Percentiles rank a stretch among this genome's conserved stretches.
phyloP scores from a whole-genome alignment of 2,888 invertebrate species.

The Cybosia mesomella region DNA sequence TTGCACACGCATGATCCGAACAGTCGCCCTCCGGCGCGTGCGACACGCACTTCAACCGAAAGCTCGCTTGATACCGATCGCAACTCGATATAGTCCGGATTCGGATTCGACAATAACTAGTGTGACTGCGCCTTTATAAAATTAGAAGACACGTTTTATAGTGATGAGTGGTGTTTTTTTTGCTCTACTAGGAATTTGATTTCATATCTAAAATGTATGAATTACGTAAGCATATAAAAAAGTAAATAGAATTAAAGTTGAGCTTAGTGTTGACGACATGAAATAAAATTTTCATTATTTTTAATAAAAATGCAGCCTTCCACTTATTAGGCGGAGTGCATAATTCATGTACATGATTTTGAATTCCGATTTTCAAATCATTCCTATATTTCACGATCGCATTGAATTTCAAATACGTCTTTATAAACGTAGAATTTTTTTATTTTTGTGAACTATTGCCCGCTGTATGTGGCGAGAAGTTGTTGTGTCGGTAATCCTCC shows the following conservation, averaged over 20 bases:
- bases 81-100: slow-evolving; percentile 36
- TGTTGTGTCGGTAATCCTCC: slow-evolving; percentile 60
- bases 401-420: slow-evolving; percentile 85
- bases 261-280: not conserved
- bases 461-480: slow-evolving; percentile 65
- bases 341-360: slow-evolving; percentile 67
- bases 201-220: not conserved
- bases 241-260: slow-evolving; percentile 5
- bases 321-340: slow-evolving; percentile 73
- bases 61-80: slow-evolving; percentile 59
- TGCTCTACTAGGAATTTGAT: slow-evolving; percentile 1
- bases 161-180: slow-evolving; percentile 26
- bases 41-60: slow-evolving; percentile 74
- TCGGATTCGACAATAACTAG: slow-evolving; percentile 50
- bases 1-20: slow-evolving; percentile 73
- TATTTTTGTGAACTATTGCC: slow-evolving; percentile 75
- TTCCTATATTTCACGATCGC: slow-evolving; percentile 79
- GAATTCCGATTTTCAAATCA: slow-evolving; percentile 72
- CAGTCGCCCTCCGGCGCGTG: slow-evolving; percentile 80
- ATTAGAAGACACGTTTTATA: slow-evolving; percentile 37
- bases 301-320: slow-evolving; percentile 68
- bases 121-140: slow-evolving; percentile 59
- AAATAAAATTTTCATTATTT: slow-evolving; percentile 19
- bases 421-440: slow-evolving; percentile 78
- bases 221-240: slow-evolving; percentile 25